Evolutionary conservation across 1,140 invertebrate genomes (phyloP), one percentile per base, ranked within the genome.

Genomic region (Belonocnema kinseyi): DNA sequence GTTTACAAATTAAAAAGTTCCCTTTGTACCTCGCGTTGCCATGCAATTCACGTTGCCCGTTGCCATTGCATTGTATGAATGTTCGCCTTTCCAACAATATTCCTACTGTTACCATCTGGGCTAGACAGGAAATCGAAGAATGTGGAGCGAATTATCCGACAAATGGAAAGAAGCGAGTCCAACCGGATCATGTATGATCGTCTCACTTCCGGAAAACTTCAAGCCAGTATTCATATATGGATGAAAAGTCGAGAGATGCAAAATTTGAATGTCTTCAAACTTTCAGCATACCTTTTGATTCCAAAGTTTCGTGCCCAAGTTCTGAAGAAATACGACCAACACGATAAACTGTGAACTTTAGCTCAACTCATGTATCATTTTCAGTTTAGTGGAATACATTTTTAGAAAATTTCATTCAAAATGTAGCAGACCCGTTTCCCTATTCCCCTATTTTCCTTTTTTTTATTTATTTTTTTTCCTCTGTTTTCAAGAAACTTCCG

Each of bases 121-220:
- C 70, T 17, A 74, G 78, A 80, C 76, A 77, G 53, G 61, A 79
- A 77, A 73, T 46, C 73, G 75, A 73, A 80, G 76, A 79, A 80
- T 74, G 79, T 72, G 73, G 46, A 61, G 73, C 54, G 74, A 82
- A 82, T 82, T 80, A 80, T 82, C 78, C 70, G 66, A 53, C 19
- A 53, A 78, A 76, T 74, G 73, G 50, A 76, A 77, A 73, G 61
- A 75, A 61, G 61, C 52, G 51, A 73, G n/a, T 77, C 58, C 61
- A 66, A 66, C 14, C 33, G 58, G 12, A 26, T 61, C 58, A 61
- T 61, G 77, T 74, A 71, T 79, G 80, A 79, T 73, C 73, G 52
- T 40, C n/a, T 53, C 72, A 81, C 77, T 81, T 81, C 50, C 76
- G 61, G 50, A n/a, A 50, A 78, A 74, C 26, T 8, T 26, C 61